Conservation (phyloP, 1,140 invertebrate species). For the Heterodera carotae region DNA sequence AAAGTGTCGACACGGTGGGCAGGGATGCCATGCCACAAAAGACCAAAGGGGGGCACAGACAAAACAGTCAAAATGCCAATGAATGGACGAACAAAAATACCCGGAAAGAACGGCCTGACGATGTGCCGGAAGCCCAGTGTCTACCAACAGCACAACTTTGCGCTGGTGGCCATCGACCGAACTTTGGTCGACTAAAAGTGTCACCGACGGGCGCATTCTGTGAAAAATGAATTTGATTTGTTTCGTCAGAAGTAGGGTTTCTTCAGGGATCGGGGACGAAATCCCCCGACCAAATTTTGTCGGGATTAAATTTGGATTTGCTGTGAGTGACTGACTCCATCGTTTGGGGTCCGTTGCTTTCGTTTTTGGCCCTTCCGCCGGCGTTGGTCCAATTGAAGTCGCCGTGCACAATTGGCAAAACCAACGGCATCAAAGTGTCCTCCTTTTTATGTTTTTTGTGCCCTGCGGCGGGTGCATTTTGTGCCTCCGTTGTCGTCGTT, state of each 20-base stretch:
- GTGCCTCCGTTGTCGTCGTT: background rate
- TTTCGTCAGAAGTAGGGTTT: background rate
- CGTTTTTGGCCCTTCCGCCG: background rate
- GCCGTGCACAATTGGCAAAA: slow-evolving; percentile 28
- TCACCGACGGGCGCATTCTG: slow-evolving; percentile 35
- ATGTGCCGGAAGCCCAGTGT: slow-evolving; percentile 27
- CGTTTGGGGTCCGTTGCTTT: background rate
- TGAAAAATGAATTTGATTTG: background rate
- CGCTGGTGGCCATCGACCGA: background rate
- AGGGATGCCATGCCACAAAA: slow-evolving; percentile 23
- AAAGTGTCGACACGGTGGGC: slow-evolving; percentile 28
- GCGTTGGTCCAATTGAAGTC: slow-evolving; percentile 5
- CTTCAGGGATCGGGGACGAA: too few relatives aligned
- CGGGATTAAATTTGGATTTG: background rate
- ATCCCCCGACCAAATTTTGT: background rate
- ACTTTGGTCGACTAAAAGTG: slow-evolving; percentile 29
- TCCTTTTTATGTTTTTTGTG: background rate
- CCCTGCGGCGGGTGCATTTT: background rate
- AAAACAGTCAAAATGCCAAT: background rate
- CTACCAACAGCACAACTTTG: slow-evolving; percentile 22
- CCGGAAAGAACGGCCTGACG: slow-evolving; percentile 21
- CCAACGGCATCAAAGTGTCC: background rate
- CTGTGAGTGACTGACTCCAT: background rate
- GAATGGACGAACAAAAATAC: slow-evolving; percentile 9
- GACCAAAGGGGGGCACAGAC: slow-evolving; percentile 23